Evolutionary conservation across 2,113 vertebrate species (phyloP), one percentile per base, ranked within the genome.

Genomic region (Pristiophorus japonicus): DNA sequence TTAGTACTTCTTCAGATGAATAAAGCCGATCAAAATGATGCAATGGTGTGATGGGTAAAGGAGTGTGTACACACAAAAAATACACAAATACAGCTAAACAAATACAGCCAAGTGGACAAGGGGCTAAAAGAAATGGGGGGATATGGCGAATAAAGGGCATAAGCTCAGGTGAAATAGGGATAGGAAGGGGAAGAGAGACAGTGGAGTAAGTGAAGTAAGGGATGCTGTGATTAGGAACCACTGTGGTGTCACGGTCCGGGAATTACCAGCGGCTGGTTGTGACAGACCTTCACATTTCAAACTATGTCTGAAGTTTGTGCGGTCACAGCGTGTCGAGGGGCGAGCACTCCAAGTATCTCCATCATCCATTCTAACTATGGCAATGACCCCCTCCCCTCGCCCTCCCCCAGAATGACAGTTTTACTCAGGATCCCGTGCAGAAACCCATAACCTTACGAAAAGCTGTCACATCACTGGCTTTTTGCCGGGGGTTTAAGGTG

Each of bases 401-500:
- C 59, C 59, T 38, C 90, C 34, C 51, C 59, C 34, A 65, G n/a
- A 3, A 66, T 66, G 18, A 66, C 27, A 42, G n/a, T 12, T 42
- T 66, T 55, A 20, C n/a, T 45, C 47, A 51, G 66, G 27, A 94
- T 30, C 22, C 0, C 18, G 12, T 47, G 66, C 93, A 47, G 66
- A 94, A 62, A n/a, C 88, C 30, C 88, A 91, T 16, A 92, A 47
- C 65, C 45, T 34, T 6, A 38, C 11, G n/a, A 67, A 45, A 30
- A 47, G 38, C 38, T 70, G 93, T 67, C 93, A 45, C 66, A 92
- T 63, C 88, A 94, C 93, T 94, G 93, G 93, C 93, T 94, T 92
- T 38, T 62, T 92, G 88, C 88, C 92, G 63, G 93, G 65, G 65
- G 4, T 94, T 92, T 94, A 70, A 94, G 93, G 93, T 94, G 93